Evolutionary conservation across 2,797 vertebrate genomes (phyloP).

Genomic region (Hoplostethus mediterraneus): DNA sequence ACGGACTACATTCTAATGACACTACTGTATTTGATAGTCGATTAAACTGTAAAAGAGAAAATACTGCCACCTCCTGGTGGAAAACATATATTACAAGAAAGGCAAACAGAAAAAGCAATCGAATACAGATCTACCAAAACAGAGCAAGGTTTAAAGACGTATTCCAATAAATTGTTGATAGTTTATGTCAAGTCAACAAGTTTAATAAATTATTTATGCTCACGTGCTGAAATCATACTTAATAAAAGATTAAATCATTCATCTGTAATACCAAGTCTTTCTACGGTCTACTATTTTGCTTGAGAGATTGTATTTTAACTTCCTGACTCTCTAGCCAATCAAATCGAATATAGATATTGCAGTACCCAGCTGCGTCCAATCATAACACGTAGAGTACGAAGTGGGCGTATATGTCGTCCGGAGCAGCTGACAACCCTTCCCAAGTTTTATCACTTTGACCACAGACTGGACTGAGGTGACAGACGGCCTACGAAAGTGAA

Average conservation of each 20-base stretch:
- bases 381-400: background rate
- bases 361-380: slow-evolving; percentile 62
- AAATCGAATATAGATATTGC: background rate
- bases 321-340: slow-evolving; percentile 66
- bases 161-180: background rate
- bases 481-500: slow-evolving; percentile 13
- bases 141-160: background rate
- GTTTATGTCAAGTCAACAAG: too few species aligned
- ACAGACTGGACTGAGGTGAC: background rate
- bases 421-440: slow-evolving; percentile 48
- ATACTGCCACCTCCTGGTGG: slow-evolving; percentile 67
- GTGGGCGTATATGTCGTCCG: slow-evolving; percentile 47
- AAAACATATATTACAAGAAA: background rate
- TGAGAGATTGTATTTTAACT: background rate
- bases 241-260: fast-evolving
- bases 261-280: background rate
- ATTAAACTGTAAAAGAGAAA: background rate
- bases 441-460: slow-evolving; percentile 37
- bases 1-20: background rate
- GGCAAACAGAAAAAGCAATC: slow-evolving; percentile 17
- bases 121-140: slow-evolving; percentile 6
- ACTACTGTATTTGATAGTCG: background rate
- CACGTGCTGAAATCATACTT: background rate
- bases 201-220: background rate
- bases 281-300: slow-evolving; percentile 47